Evolutionary conservation across 2,797 vertebrate species (phyloP).

Genomic region (Vultur gryphus): DNA sequence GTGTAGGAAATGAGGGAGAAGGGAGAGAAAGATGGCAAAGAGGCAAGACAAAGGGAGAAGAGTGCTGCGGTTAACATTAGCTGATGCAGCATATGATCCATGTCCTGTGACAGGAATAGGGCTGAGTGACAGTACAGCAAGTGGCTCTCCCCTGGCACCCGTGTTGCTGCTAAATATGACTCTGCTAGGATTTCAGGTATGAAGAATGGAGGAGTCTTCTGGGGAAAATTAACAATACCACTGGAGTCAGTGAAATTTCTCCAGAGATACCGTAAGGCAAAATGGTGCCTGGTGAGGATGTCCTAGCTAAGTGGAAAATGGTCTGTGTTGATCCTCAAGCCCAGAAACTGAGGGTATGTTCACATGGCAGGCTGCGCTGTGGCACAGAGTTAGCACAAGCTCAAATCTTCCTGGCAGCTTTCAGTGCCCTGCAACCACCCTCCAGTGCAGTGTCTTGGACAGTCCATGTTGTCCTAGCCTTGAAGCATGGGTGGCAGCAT

Average conservation of each 20-base stretch:
- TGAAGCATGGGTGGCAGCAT: background rate
- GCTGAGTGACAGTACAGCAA: background rate
- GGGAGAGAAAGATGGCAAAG: background rate
- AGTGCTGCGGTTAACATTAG: background rate
- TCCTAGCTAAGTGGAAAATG: background rate
- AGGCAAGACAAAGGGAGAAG: background rate
- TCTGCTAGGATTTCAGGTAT: background rate
- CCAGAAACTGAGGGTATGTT: background rate
- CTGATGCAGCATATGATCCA: background rate
- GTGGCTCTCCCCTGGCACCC: background rate
- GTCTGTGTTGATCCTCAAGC: background rate
- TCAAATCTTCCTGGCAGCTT: background rate
- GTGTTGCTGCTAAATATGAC: background rate
- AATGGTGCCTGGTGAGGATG: background rate
- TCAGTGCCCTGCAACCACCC: background rate
- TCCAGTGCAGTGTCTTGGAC: background rate
- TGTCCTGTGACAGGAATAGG: background rate
- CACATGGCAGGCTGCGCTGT: rapidly evolving
- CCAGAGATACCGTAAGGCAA: background rate
- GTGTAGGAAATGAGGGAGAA: background rate
- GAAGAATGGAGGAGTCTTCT: background rate
- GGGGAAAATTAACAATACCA: background rate
- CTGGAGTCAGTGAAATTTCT: background rate
- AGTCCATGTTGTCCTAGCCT: background rate
- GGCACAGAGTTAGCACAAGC: background rate